phyloP scores from a whole-genome alignment of 35 echinoderm and acorn worm genomes.

The Eucidaris tribuloides region DNA sequence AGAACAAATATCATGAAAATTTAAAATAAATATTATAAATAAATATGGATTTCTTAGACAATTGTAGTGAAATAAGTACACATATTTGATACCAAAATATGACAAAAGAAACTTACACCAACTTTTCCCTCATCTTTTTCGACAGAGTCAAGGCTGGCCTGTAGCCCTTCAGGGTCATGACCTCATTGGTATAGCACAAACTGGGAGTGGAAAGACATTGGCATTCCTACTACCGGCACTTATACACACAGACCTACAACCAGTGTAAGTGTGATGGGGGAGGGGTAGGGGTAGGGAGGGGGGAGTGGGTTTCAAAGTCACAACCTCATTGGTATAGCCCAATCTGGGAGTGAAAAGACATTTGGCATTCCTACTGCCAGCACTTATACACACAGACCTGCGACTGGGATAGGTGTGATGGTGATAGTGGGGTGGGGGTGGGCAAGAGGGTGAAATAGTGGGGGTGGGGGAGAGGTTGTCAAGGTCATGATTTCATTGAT shows the following conservation, averaged over 20 bases:
- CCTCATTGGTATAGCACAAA: conserved; percentile 96
- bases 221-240: conserved; percentile 89
- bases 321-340: too few relatives aligned
- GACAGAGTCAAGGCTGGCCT: conserved; percentile 88
- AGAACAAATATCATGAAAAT: too few relatives aligned
- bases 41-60: too few relatives aligned
- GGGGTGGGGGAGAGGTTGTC: conserved; percentile 77
- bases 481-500: conserved; percentile 91
- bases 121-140: too few relatives aligned
- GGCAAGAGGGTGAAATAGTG: too few relatives aligned
- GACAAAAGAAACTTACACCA: too few relatives aligned
- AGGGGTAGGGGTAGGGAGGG: too few relatives aligned
- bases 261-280: conserved; percentile 88
- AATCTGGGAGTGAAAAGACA: conserved; percentile 85
- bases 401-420: conserved; percentile 74
- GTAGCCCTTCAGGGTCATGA: conserved; percentile 84
- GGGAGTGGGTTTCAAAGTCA: too few relatives aligned
- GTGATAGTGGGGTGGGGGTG: too few relatives aligned
- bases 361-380: conserved; percentile 80
- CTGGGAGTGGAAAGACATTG: conserved; percentile 92
- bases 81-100: too few relatives aligned
- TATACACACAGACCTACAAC: conserved; percentile 91
- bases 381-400: conserved; percentile 73
- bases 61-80: too few relatives aligned
- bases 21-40: too few relatives aligned